phyloP scores from a whole-genome alignment of 2,113 vertebrate species.

The Pygathrix nemaeus region DNA sequence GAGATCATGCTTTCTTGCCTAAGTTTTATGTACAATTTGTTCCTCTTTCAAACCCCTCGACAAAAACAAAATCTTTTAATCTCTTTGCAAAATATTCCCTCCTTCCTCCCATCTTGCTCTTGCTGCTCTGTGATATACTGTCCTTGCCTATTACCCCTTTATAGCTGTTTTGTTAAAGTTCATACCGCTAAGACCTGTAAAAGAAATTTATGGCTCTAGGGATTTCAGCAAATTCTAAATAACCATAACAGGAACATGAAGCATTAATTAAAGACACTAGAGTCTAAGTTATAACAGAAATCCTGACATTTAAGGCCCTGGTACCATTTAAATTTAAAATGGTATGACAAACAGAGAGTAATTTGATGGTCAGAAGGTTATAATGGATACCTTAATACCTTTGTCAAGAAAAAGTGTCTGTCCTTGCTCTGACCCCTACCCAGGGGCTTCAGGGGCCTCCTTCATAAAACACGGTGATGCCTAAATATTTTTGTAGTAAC shows the following conservation, averaged over 20 bases:
- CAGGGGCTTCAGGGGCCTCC: slow-evolving; percentile 61
- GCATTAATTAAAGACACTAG: slow-evolving; percentile 87
- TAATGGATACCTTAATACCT: slow-evolving; percentile 84
- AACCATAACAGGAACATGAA: slow-evolving; percentile 85
- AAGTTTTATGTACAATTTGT: slow-evolving; percentile 65
- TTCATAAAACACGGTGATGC: slow-evolving; percentile 79
- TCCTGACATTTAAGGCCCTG: slow-evolving; percentile 85
- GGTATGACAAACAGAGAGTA: slow-evolving; percentile 84
- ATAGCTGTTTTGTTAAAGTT: slow-evolving; percentile 89
- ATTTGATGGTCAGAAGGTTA: slow-evolving; percentile 86
- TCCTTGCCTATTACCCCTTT: slow-evolving; percentile 85
- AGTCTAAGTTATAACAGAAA: slow-evolving; percentile 83
- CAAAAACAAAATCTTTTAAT: slow-evolving; percentile 80
- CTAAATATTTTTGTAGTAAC: slow-evolving; percentile 82
- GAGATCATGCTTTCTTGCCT: background rate
- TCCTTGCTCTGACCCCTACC: slow-evolving; percentile 84
- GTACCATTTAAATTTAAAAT: slow-evolving; percentile 85
- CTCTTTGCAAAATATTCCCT: slow-evolving; percentile 77
- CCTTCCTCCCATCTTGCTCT: slow-evolving; percentile 71
- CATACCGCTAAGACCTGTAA: slow-evolving; percentile 86
- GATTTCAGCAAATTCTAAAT: slow-evolving; percentile 88
- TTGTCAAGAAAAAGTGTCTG: slow-evolving; percentile 82
- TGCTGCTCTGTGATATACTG: slow-evolving; percentile 78
- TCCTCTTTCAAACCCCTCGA: slow-evolving; percentile 50
- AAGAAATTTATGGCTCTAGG: slow-evolving; percentile 85